A percentile compares a stretch with the other conserved stretches of the same genome.
Conservation (phyloP, 2,113 vertebrate species). For the Platanista minor region DNA sequence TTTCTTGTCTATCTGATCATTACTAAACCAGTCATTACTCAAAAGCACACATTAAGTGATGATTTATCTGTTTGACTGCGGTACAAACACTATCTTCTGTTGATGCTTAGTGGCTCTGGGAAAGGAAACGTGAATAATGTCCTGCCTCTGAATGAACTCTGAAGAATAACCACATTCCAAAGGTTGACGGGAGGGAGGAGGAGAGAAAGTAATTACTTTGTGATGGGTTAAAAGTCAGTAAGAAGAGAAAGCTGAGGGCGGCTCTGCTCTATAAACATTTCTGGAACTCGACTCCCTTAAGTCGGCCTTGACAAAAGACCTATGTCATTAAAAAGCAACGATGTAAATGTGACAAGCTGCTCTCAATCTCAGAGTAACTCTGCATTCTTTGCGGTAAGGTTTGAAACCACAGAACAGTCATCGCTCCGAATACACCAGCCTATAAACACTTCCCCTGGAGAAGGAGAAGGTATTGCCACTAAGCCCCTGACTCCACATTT, state of each 20-base stretch:
- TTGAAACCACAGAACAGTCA: not conserved
- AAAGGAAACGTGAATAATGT: not conserved
- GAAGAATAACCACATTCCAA: not conserved
- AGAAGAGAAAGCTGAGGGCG: not conserved
- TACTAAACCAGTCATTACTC: not conserved
- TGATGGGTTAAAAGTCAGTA: not conserved
- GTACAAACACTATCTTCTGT: not conserved
- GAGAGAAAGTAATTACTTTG: not conserved
- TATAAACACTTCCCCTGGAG: not conserved
- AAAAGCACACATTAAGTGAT: not conserved
- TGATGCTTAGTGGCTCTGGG: not conserved
- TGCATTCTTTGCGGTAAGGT: not conserved
- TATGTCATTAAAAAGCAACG: not conserved
- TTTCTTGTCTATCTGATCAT: not conserved
- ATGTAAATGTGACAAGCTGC: not conserved
- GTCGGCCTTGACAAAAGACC: not conserved
- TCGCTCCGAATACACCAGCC: not conserved
- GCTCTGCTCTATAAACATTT: not conserved
- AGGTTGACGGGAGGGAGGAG: not conserved
- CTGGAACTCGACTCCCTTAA: not conserved
- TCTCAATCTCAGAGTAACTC: not conserved
- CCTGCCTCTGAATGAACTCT: not conserved
- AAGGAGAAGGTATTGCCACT: not conserved
- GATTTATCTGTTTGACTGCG: not conserved
- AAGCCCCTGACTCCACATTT: not conserved